Percentiles rank a stretch among this genome's conserved stretches.
These are phyloP conservation scores for Mesorhabditis sp. DNA, from an alignment of 2,888 invertebrate genomes.

Conservation along the genomic window DNA sequence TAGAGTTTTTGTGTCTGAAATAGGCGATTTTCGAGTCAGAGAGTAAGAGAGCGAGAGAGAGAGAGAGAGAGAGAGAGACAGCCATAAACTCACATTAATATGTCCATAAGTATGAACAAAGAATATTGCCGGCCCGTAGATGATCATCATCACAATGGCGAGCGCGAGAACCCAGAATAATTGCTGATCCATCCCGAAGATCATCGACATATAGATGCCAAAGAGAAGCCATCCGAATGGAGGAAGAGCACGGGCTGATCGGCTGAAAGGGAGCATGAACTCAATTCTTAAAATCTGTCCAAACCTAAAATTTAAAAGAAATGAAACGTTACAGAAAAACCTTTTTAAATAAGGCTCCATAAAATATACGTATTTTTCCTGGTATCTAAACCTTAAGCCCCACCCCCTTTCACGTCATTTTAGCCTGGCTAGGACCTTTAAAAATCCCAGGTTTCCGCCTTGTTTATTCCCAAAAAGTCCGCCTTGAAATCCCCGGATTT, in stretches of 20 bases:
- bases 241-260: conserved; percentile 6
- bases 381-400: too few species aligned
- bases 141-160: neutral
- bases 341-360: too few species aligned
- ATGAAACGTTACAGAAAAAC: too few species aligned
- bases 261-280: neutral
- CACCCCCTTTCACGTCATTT: too few species aligned
- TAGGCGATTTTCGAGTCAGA: neutral
- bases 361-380: too few species aligned
- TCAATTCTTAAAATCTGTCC: too few species aligned
- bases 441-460: too few species aligned
- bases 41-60: neutral
- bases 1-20: neutral
- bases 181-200: neutral
- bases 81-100: neutral
- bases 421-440: too few species aligned
- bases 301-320: too few species aligned
- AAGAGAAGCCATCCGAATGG: conserved; percentile 5
- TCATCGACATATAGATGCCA: neutral
- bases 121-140: neutral
- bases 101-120: neutral
- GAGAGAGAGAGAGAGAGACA: neutral
- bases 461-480: too few species aligned
- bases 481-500: too few species aligned
- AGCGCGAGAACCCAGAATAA: neutral